Base-by-base conservation (phyloP, 2,888 invertebrate genomes). In the Catocala fraxini region DNA sequence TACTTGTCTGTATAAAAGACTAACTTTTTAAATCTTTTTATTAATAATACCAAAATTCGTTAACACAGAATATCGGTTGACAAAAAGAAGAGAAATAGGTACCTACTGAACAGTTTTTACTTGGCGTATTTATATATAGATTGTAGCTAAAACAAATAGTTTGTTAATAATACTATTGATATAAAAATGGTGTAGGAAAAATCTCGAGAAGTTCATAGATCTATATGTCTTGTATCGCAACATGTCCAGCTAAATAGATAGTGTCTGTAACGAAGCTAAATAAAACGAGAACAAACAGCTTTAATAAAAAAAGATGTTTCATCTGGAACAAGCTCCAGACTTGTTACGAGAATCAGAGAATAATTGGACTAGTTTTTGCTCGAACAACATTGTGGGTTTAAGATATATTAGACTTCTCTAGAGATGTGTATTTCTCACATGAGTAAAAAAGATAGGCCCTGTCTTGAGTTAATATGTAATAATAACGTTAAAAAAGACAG, bases 311-410 rank as follows among this genome's bases (percentile, higher is more conserved):
- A 77, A 68, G 51, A 56, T 54, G 51, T 59, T 64, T 51, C 70
- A 59, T 72, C 68, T 68, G 65, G 64, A 63, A 63, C 72, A 63
- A 53, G 65, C 57, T 63, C 62, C 60, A 68, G 65, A 65, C 75
- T 66, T 69, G 67, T 68, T 66, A 63, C 65, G 56, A 68, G 75
- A 74, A 67, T 71, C 65, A 68, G 55, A 63, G 57, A 71, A 66
- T 79, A 71, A 79, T 76, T 72, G 69, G 51, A 70, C 70, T 71
- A 70, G 69, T 79, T 79, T 79, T 76, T 79, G 51, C 61, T 58
- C 48, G 54, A 52, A 66, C 63, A 34, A 61, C 67, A 57, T 65
- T 76, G 64, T 66, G 60, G 25, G 51, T 57, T 52, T 33, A 47
- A 58, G 51, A 66, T 58, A 48, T 39, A 54, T 63, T 53, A 51